phyloP scores from a whole-genome alignment of 1,140 invertebrate species.

The Papilio machaon region DNA sequence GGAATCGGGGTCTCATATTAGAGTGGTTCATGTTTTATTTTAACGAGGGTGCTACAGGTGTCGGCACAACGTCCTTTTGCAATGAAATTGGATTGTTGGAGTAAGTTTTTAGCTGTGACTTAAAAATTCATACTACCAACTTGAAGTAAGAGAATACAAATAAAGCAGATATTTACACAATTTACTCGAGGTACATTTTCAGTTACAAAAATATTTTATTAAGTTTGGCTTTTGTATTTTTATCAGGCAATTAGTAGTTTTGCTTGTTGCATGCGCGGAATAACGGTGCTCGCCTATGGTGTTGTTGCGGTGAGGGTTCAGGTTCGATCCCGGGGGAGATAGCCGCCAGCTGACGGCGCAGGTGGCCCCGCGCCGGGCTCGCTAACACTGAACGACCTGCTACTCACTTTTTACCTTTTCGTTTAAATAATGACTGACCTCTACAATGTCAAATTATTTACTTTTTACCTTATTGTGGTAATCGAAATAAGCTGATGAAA shows the following conservation, averaged over 20 bases:
- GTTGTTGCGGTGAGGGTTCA: slow-evolving; percentile 49
- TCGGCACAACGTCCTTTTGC: slow-evolving; percentile 16
- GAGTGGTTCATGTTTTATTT: slow-evolving; percentile 42
- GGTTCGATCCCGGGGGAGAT: slow-evolving; percentile 69
- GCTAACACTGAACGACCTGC: slow-evolving; percentile 42
- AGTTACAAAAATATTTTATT: background rate
- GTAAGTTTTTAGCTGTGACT: background rate
- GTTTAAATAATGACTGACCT: slow-evolving; percentile 19
- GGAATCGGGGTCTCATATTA: slow-evolving; percentile 60
- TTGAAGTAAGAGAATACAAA: background rate
- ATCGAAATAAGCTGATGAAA: background rate
- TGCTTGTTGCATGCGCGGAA: slow-evolving; percentile 49
- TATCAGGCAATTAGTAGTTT: slow-evolving; percentile 9
- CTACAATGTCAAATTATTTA: background rate
- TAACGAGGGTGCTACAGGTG: slow-evolving; percentile 55
- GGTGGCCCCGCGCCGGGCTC: slow-evolving; percentile 52
- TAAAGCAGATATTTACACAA: background rate
- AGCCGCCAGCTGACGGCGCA: slow-evolving; percentile 72
- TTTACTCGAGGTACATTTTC: no score
- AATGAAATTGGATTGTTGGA: background rate
- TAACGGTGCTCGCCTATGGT: slow-evolving; percentile 46
- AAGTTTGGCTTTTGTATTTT: background rate
- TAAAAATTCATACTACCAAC: background rate
- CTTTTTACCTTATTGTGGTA: background rate
- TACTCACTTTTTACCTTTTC: slow-evolving; percentile 30